phyloP scores from a whole-genome alignment of 2,113 vertebrate genomes.

The Myotis lucifugus region DNA sequence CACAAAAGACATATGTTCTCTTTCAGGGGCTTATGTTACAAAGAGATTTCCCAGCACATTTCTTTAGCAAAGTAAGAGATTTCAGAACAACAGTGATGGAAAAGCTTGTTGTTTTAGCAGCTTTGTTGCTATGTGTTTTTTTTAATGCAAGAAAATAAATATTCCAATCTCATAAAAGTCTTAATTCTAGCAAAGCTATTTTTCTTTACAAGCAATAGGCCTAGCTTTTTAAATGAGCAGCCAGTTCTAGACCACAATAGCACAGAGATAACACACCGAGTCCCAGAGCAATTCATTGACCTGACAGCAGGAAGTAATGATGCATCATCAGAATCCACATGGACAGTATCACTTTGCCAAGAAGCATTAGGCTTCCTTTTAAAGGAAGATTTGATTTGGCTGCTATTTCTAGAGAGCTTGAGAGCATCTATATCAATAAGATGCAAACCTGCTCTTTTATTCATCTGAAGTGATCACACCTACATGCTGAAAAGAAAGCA shows the following conservation, averaged over 20 bases:
- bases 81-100: background rate
- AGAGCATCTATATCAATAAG: slow-evolving; percentile 58
- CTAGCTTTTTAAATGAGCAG: slow-evolving; percentile 46
- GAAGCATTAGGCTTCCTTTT: slow-evolving; percentile 33
- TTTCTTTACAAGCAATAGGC: slow-evolving; percentile 54
- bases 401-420: slow-evolving; percentile 54
- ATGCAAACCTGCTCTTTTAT: slow-evolving; percentile 22
- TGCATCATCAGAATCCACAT: background rate
- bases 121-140: slow-evolving; percentile 37
- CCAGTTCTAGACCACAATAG: background rate
- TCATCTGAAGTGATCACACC: background rate
- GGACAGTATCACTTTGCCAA: slow-evolving; percentile 38
- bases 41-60: slow-evolving; percentile 47
- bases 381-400: slow-evolving; percentile 56
- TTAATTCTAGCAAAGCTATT: slow-evolving; percentile 58
- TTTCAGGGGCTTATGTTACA: slow-evolving; percentile 34
- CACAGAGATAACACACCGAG: background rate
- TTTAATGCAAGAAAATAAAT: slow-evolving; percentile 52
- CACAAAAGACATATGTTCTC: background rate
- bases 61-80: slow-evolving; percentile 8
- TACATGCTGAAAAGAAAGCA: background rate
- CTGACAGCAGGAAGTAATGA: slow-evolving; percentile 51
- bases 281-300: slow-evolving; percentile 30
- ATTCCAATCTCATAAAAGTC: slow-evolving; percentile 29
- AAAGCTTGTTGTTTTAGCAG: slow-evolving; percentile 54